phyloP scores from a whole-genome alignment of 2,888 invertebrate genomes.

The Trachelus stipa region DNA sequence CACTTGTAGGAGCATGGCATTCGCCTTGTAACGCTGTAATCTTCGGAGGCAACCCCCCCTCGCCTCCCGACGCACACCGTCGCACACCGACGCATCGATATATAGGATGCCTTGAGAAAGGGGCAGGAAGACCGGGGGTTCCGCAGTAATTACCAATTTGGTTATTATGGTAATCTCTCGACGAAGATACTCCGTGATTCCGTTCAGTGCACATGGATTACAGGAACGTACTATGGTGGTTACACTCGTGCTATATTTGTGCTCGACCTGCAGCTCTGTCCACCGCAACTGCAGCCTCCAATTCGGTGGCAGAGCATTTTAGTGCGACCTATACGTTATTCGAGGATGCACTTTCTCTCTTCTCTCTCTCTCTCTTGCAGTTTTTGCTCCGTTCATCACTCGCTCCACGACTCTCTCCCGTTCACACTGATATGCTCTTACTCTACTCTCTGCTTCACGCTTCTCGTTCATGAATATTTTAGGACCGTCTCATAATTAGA shows the following conservation, averaged over 20 bases:
- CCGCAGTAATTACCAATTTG: conserved; percentile 48
- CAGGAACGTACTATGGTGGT: conserved; percentile 12
- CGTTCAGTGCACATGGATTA: conserved; percentile 32
- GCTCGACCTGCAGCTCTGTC: background rate
- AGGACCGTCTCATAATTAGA: conserved; percentile 31
- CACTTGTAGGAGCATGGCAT: conserved; percentile 20
- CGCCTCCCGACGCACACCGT: background rate
- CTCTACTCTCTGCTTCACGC: conserved; percentile 9
- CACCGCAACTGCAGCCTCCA: background rate
- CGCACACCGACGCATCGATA: background rate
- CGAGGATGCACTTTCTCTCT: background rate
- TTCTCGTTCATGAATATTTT: conserved; percentile 36
- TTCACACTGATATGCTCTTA: background rate
- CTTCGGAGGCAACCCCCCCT: conserved; percentile 29
- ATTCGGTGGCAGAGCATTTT: background rate
- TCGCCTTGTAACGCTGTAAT: conserved; percentile 34
- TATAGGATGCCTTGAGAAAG: conserved; percentile 14
- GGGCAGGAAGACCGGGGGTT: conserved; percentile 28
- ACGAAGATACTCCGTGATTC: conserved; percentile 37
- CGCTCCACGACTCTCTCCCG: background rate
- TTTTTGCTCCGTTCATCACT: background rate
- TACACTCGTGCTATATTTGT: background rate
- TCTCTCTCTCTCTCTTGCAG: too few relatives aligned
- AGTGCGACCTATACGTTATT: background rate
- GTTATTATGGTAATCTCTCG: conserved; percentile 45